phyloP scores from a whole-genome alignment of 2,797 vertebrate genomes.

The Eulemur coronatus region DNA sequence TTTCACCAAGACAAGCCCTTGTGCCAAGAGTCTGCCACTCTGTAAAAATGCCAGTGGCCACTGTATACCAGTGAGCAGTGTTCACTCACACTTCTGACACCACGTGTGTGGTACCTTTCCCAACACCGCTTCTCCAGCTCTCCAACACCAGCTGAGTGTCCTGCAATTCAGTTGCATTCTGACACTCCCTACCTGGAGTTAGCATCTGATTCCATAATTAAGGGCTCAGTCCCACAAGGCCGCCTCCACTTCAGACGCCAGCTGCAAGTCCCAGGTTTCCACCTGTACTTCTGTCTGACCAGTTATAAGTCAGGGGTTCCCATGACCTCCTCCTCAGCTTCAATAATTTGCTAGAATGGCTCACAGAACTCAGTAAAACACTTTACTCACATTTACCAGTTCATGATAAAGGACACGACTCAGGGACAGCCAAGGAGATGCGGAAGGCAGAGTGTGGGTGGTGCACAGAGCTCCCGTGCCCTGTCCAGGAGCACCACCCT shows the following conservation, averaged over 20 bases:
- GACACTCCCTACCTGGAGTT: not conserved
- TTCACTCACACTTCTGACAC: not conserved
- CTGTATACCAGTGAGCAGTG: not conserved
- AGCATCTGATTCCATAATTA: not conserved
- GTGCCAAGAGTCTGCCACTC: not conserved
- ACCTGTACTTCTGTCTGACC: not conserved
- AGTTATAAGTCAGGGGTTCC: not conserved
- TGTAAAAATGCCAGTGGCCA: not conserved
- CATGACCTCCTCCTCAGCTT: not conserved
- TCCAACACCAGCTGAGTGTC: not conserved
- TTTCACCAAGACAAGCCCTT: not conserved
- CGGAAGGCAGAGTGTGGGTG: accelerated
- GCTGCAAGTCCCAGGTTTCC: not conserved
- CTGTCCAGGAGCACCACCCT: not conserved
- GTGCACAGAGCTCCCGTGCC: accelerated
- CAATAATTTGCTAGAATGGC: not conserved
- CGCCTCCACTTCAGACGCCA: not conserved
- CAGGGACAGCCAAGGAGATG: not conserved
- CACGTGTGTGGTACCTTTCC: not conserved
- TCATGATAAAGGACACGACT: not conserved
- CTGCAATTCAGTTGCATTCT: not conserved
- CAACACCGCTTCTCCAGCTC: not conserved
- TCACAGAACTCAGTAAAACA: not conserved
- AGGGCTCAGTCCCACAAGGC: not conserved
- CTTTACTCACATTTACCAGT: not conserved